These are phyloP conservation scores for Crambe crambe DNA, from an alignment of 37 sponge, comb jelly and placozoan genomes.

Conservation along the genomic window DNA sequence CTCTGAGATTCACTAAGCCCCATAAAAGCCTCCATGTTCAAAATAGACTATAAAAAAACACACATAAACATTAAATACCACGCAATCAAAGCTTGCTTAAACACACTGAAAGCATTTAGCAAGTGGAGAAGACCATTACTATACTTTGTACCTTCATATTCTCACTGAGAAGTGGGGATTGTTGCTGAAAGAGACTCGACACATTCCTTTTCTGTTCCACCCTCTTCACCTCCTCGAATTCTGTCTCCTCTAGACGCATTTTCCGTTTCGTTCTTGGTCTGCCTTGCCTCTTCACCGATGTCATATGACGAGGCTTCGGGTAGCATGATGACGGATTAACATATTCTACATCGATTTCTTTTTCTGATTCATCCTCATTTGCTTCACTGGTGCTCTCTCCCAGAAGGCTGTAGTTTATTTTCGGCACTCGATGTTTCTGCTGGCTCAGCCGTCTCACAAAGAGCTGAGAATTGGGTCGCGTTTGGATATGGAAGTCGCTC, in stretches of 20 bases:
- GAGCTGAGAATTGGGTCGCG: conserved; percentile 12
- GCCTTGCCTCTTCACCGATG: neutral
- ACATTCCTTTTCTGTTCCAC: conserved; percentile 9
- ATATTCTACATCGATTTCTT: neutral
- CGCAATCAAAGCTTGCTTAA: neutral
- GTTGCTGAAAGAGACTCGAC: conserved; percentile 8
- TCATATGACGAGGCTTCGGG: neutral
- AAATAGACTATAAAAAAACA: neutral
- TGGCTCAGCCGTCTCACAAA: neutral
- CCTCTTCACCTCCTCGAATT: neutral
- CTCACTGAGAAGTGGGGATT: conserved; percentile 4
- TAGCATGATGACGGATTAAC: neutral
- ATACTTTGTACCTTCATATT: conserved; percentile 31
- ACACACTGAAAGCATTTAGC: neutral
- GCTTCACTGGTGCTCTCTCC: neutral
- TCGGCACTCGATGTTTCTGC: neutral
- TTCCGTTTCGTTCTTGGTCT: neutral
- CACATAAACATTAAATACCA: neutral
- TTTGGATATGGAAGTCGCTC: conserved; percentile 1
- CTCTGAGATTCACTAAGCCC: neutral
- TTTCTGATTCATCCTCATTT: neutral
- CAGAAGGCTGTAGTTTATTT: neutral
- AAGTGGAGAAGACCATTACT: neutral
- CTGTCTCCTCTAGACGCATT: neutral
- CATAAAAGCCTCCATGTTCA: conserved; percentile 4